These are phyloP conservation scores for Petrolisthes manimaculis DNA, from an alignment of 2,888 invertebrate species.

Conservation along the genomic window DNA sequence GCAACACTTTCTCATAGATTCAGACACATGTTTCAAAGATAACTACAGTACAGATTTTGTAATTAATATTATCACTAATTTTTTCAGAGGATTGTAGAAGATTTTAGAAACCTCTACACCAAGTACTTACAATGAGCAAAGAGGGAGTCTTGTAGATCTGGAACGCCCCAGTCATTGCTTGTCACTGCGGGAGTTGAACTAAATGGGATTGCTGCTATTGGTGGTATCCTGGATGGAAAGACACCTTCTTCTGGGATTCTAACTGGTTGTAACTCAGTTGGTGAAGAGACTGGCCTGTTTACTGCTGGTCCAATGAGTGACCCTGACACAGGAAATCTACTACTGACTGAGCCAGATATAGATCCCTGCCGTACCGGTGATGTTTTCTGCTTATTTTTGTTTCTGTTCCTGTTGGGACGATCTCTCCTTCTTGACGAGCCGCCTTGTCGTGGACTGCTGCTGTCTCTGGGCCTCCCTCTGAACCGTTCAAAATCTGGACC, in stretches of 20 bases:
- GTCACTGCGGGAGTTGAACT: not conserved
- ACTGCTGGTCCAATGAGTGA: not conserved
- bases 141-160: conserved; percentile 26
- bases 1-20: too few species aligned
- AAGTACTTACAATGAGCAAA: conserved; percentile 34
- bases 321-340: not conserved
- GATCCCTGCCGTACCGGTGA: not conserved
- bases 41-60: too few species aligned
- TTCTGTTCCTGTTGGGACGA: not conserved
- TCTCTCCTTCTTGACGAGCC: too few species aligned
- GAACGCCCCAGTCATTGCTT: conserved; percentile 17
- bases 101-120: not conserved
- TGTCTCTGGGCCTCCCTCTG: too few species aligned
- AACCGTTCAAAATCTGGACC: too few species aligned
- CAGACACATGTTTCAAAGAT: too few species aligned
- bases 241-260: not conserved
- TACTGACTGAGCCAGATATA: not conserved
- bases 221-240: too few species aligned
- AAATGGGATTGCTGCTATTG: not conserved
- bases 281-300: not conserved
- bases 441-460: too few species aligned
- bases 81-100: not conserved
- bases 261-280: not conserved
- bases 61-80: too few species aligned
- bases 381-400: not conserved